These are phyloP conservation scores for Cynopterus sphinx DNA, from an alignment of 2,797 vertebrate genomes.

Conservation along the genomic window DNA sequence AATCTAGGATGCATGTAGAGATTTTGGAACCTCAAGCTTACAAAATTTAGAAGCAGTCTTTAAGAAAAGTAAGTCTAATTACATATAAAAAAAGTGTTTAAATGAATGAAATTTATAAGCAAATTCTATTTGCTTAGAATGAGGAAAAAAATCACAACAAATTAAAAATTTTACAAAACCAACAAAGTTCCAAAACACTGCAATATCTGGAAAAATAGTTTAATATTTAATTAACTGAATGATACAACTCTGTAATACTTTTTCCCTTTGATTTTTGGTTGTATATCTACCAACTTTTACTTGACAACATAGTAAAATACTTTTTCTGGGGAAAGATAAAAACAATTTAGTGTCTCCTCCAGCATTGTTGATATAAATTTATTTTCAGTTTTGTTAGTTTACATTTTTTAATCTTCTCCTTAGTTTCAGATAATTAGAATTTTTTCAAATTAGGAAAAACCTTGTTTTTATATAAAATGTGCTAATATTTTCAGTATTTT, in stretches of 20 bases:
- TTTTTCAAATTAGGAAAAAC: not conserved
- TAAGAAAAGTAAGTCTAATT: not conserved
- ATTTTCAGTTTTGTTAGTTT: not conserved
- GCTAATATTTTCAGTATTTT: not conserved
- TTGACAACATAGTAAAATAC: not conserved
- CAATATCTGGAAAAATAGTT: not conserved
- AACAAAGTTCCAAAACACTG: not conserved
- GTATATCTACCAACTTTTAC: not conserved
- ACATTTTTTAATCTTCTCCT: not conserved
- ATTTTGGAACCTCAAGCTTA: not conserved
- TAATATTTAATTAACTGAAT: not conserved
- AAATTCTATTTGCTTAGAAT: not conserved
- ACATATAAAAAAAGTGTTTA: not conserved
- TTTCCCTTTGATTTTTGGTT: not conserved
- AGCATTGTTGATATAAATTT: not conserved
- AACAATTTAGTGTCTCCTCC: not conserved
- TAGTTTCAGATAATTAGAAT: not conserved
- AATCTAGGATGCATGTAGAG: not conserved
- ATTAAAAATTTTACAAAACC: not conserved
- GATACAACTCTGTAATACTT: not conserved
- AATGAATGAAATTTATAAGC: not conserved
- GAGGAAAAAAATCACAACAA: not conserved
- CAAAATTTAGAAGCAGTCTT: not conserved
- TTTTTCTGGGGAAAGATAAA: not conserved
- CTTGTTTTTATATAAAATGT: not conserved